Evolutionary conservation across 2,113 vertebrate species (phyloP).

Genomic region (Delphinus delphis): DNA sequence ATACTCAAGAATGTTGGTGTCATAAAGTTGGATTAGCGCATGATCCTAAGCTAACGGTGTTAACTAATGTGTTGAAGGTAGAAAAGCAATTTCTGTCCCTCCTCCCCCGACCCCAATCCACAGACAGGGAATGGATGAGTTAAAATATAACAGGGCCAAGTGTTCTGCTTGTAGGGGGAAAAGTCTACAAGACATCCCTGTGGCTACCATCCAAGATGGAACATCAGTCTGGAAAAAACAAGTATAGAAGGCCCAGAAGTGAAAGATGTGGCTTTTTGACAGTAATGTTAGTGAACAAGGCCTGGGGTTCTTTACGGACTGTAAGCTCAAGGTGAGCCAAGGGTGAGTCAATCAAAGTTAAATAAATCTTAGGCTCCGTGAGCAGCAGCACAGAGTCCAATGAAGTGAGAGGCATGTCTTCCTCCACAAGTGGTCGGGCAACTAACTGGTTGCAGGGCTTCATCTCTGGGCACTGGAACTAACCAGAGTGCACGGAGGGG

Average conservation of each 20-base stretch:
- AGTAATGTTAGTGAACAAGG: neutral
- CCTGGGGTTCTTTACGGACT: neutral
- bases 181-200: neutral
- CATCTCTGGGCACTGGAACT: neutral
- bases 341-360: neutral
- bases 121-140: neutral
- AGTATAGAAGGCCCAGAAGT: neutral
- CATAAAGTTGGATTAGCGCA: neutral
- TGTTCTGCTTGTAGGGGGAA: neutral
- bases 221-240: constrained; percentile 3
- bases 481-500: neutral
- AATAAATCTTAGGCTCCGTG: neutral
- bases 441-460: neutral
- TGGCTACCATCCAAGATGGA: neutral
- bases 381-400: neutral
- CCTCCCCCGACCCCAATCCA: neutral
- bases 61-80: neutral
- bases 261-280: neutral
- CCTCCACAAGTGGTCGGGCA: neutral
- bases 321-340: neutral
- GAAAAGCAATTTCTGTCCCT: neutral
- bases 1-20: neutral
- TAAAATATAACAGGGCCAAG: neutral
- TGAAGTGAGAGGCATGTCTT: neutral
- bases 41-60: neutral